A percentile compares a stretch with the other conserved stretches of the same genome.
phyloP scores from a whole-genome alignment of 2,888 invertebrate genomes.

The Cremastobaeus sp. region DNA sequence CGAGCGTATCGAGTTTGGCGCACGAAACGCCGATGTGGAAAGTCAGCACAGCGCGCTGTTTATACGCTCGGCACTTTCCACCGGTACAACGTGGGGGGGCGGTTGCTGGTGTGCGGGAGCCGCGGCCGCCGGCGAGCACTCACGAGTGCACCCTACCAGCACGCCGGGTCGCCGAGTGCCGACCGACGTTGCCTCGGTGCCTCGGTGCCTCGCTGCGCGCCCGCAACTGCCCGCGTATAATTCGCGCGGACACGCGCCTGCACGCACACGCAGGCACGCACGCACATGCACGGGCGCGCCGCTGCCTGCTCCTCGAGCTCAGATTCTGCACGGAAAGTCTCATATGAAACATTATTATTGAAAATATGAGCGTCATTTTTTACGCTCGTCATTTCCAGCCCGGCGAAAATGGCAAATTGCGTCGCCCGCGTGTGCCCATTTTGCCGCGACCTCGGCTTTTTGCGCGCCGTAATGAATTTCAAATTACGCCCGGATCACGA shows the following conservation, averaged over 20 bases:
- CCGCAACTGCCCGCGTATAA: constrained; percentile 17
- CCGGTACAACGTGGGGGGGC: background rate
- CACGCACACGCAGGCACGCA: background rate
- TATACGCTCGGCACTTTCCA: background rate
- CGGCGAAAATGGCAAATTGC: constrained; percentile 1
- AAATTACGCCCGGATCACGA: too few relatives aligned
- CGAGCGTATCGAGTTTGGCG: background rate
- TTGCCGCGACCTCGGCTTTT: background rate
- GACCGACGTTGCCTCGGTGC: constrained; percentile 36
- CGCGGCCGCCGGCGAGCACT: background rate
- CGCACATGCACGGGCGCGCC: constrained; percentile 12
- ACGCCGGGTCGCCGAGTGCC: too few relatives aligned
- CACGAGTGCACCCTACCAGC: constrained; percentile 34
- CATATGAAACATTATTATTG: constrained; percentile 28
- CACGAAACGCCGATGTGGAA: background rate
- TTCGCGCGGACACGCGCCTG: background rate
- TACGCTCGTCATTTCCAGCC: constrained; percentile 8
- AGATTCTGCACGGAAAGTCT: constrained; percentile 30
- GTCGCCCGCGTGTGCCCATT: background rate
- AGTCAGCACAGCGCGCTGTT: background rate
- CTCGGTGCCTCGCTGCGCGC: too few relatives aligned
- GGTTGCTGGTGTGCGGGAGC: background rate
- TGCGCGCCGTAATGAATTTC: too few relatives aligned
- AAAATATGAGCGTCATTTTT: constrained; percentile 12
- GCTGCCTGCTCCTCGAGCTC: constrained; percentile 32